Base-by-base conservation (phyloP, 2,113 vertebrate genomes). In the Connochaetes taurinus region DNA sequence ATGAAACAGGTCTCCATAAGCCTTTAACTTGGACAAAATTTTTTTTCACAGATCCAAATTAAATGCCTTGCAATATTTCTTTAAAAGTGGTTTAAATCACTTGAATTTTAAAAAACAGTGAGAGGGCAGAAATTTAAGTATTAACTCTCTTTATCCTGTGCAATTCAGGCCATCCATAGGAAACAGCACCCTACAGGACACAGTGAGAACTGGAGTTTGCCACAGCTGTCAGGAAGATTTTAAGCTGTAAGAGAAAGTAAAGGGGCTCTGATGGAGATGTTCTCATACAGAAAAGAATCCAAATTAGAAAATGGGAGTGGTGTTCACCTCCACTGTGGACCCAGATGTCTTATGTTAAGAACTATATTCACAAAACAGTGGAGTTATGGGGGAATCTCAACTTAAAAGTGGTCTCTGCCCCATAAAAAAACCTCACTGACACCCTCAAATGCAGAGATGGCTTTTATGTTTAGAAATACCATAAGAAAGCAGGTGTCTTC, bases 251-350 rank as follows among this genome's bases (percentile, higher is more conserved):
- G 36, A 23, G 55, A 40, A 74, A 95, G 84, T 8, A 23, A 52
- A 78, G 71, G 40, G 31, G 55, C 60, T 83, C 74, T 5, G 6
- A 55, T 31, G 53, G 81, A 91, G 31, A 89, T 21, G 19, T 40
- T n/a, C 40, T 36, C 71, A 58, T 1, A 55, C 6, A 76, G 45
- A 84, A 40, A 87, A 29, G 76, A 94, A 11, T 81, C 53, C 62
- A 45, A 93, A 60, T 84, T 47, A 64, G 84, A 83, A 58, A 52
- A 50, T 0, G 6, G 17, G 6, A 2, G 8, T 1, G 2, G 0
- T 50, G 47, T 8, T 96, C 60, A 99, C 99, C 99, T 98, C 99
- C 99, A 3, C 99, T 99, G 1, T 99, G 99, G 99, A 99, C 99
- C 99, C 99, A 99, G 82, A 40, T 12, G 19, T 71, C n/a, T 71